Conservation (phyloP, 2,888 invertebrate species). For the Alloscopus bannaensis region DNA sequence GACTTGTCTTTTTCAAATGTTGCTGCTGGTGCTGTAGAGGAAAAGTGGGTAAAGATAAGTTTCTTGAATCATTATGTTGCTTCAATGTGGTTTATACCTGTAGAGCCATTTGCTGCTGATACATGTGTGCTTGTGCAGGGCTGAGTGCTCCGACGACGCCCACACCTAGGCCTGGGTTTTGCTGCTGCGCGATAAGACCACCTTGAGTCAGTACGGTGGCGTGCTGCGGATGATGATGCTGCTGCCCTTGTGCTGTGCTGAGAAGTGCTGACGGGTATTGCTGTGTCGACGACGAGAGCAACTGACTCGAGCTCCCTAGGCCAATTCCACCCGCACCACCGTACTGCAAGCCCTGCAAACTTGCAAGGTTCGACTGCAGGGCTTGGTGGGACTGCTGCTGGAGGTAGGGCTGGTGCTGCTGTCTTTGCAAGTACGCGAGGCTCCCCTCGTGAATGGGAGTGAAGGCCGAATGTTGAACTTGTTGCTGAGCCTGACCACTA, state of each 20-base stretch:
- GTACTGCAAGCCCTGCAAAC: constrained; percentile 61
- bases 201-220: constrained; percentile 71
- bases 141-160: constrained; percentile 72
- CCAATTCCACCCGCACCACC: constrained; percentile 46
- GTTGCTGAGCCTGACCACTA: constrained; percentile 74
- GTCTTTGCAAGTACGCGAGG: constrained; percentile 70
- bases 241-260: constrained; percentile 51
- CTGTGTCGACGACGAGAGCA: constrained; percentile 61
- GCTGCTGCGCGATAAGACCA: constrained; percentile 70
- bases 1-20: constrained; percentile 76
- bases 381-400: constrained; percentile 65
- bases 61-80: too few species aligned
- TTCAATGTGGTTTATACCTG: too few species aligned
- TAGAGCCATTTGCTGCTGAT: constrained; percentile 75
- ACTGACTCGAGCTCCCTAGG: constrained; percentile 66
- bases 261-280: constrained; percentile 64
- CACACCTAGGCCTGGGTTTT: constrained; percentile 64
- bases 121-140: constrained; percentile 73
- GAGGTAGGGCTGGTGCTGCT: constrained; percentile 68
- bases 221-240: constrained; percentile 55
- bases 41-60: too few species aligned
- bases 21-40: constrained; percentile 76
- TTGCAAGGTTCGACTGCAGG: constrained; percentile 51
- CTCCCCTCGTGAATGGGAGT: constrained; percentile 72
- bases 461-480: constrained; percentile 73